phyloP scores from a whole-genome alignment of 2,888 invertebrate genomes.

The Calameuta pallipes region DNA sequence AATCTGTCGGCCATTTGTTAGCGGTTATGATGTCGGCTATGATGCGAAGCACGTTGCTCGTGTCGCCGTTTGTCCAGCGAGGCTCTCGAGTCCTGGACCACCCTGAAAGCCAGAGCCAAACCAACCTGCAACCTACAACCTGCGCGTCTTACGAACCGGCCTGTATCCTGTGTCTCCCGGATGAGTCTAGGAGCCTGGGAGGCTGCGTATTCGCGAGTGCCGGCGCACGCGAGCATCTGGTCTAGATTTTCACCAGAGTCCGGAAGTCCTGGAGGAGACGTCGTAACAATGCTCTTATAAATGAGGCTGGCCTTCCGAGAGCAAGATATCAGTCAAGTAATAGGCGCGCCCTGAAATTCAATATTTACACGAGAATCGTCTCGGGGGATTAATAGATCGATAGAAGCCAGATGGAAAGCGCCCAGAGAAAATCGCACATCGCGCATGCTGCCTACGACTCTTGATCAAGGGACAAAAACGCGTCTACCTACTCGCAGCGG shows the following conservation, averaged over 20 bases:
- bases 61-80: conserved; percentile 52
- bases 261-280: not conserved
- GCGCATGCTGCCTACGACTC: no score
- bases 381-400: conserved; percentile 39
- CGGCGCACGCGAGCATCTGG: not conserved
- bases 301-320: conserved; percentile 19
- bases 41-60: conserved; percentile 48
- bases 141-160: not conserved
- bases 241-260: conserved; percentile 3
- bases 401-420: conserved; percentile 26
- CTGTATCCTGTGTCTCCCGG: no score
- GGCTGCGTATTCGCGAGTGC: no score
- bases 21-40: conserved; percentile 53
- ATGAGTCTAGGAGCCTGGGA: no score
- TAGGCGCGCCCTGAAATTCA: conserved; percentile 53
- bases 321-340: conserved; percentile 36
- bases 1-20: conserved; percentile 64
- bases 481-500: no score
- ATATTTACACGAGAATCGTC: conserved; percentile 44
- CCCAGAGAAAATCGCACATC: not conserved
- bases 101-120: conserved; percentile 41
- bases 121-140: conserved; percentile 37
- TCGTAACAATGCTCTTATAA: conserved; percentile 35
- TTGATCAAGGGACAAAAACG: no score
- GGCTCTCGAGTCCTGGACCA: conserved; percentile 47